Conservation (phyloP, 2,797 vertebrate species). For the Pelochelys cantorii region DNA sequence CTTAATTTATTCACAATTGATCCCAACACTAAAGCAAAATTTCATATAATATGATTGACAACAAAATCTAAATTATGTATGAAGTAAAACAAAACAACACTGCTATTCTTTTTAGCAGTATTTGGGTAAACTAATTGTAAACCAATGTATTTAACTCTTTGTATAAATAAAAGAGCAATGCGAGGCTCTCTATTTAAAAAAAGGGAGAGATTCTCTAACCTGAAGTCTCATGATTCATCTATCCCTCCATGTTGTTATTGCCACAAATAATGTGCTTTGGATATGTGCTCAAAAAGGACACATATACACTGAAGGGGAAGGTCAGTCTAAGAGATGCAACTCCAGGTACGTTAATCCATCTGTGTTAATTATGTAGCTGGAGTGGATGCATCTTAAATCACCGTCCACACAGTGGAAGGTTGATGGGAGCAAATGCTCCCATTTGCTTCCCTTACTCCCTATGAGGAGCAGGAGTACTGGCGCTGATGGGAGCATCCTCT, state of each 20-base stretch:
- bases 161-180: neutral
- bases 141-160: neutral
- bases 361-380: too few relatives aligned
- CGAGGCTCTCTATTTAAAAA: neutral
- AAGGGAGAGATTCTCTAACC: neutral
- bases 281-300: neutral
- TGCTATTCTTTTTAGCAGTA: too few relatives aligned
- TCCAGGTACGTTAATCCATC: too few relatives aligned
- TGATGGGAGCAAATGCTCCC: too few relatives aligned
- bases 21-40: neutral
- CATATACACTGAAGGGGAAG: too few relatives aligned
- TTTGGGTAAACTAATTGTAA: neutral
- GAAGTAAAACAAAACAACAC: neutral
- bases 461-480: too few relatives aligned
- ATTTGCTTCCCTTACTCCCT: too few relatives aligned
- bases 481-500: too few relatives aligned
- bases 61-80: conserved; percentile 7
- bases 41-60: neutral
- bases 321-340: too few relatives aligned
- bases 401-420: too few relatives aligned
- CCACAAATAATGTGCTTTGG: conserved; percentile 19
- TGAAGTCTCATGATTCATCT: neutral
- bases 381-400: too few relatives aligned
- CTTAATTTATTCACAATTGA: conserved; percentile 13
- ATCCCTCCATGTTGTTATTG: conserved; percentile 1